Base-by-base conservation (phyloP, 2,113 vertebrate genomes). In the Galeopterus variegatus region DNA sequence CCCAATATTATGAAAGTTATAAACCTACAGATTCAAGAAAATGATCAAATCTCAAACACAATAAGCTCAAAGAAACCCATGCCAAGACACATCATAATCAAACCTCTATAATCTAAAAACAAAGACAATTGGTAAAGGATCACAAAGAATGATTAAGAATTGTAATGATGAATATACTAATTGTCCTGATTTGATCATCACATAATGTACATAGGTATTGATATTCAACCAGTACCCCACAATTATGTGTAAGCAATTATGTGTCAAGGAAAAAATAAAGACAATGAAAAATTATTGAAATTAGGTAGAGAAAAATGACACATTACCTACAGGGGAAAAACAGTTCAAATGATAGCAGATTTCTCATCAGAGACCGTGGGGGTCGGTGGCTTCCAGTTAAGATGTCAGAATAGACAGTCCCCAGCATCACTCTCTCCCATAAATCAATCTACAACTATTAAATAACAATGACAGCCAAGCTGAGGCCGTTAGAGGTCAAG, bases 11-110 rank as follows among this genome's bases (percentile, higher is more conserved):
- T 83, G 8, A 93, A 80, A 67, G 6, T 33, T 92, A 67, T 54
- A 87, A 65, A 73, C 7, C n/a, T 91, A 52, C 13, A 93, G 12
- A 95, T 67, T 93, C 21, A 87, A 60, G 88, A 88, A 85, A 76
- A 77, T 94, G 45, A 77, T 28, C 52, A 89, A 89, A 83, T 58
- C 17, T 45, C 11, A 94, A 77, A 77, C 13, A 91, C 23, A 95
- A 41, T 81, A 97, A 95, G 31, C 10, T 10, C 33, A 86, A 94
- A 80, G 65, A 82, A 92, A 58, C 77, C 14, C 41, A 73, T 60
- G 18, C 18, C 60, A 88, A 92, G 15, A 45, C 14, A 72, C 11
- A 79, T 72, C 33, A 36, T 56, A 69, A 88, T 89, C 18, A 95
- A 58, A 85, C 41, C 67, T 95, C 41, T 85, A 8, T 65, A 79